These are phyloP conservation scores for Isichthys henryi DNA, from an alignment of 2,113 vertebrate species.

Conservation along the genomic window DNA sequence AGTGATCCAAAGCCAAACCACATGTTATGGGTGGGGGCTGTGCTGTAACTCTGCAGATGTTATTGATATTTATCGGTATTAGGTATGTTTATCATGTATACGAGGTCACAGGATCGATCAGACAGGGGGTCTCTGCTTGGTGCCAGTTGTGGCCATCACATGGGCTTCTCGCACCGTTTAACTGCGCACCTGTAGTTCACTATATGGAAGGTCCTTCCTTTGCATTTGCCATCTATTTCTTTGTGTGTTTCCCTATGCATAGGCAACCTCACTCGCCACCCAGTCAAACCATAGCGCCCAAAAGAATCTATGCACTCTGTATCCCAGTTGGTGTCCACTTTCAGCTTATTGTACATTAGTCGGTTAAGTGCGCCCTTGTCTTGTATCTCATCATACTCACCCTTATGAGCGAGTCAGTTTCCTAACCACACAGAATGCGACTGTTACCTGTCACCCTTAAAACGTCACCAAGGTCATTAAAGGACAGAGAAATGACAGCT, in stretches of 20 bases:
- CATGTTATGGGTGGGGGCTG: not conserved
- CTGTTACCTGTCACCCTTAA: slow-evolving; percentile 33
- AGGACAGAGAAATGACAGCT: not conserved
- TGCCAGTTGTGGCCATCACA: not conserved
- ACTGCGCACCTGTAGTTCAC: slow-evolving; percentile 37
- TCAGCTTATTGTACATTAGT: not conserved
- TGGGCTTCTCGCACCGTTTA: not conserved
- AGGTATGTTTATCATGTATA: not conserved
- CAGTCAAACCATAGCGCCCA: slow-evolving; percentile 31
- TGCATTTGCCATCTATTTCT: slow-evolving; percentile 77
- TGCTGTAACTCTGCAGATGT: not conserved
- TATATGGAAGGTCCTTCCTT: slow-evolving; percentile 49
- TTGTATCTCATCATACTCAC: slow-evolving; percentile 13
- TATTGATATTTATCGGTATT: not conserved
- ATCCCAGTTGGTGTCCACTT: slow-evolving; percentile 15
- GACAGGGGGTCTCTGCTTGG: not conserved
- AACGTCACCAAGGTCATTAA: not conserved
- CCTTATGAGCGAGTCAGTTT: too few relatives aligned
- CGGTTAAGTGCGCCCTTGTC: not conserved
- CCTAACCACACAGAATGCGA: slow-evolving; percentile 23
- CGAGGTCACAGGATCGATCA: not conserved
- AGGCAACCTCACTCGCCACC: slow-evolving; percentile 28
- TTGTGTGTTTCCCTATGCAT: slow-evolving; percentile 59
- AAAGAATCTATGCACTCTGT: slow-evolving; percentile 61
- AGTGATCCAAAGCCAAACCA: not conserved